Evolutionary conservation across 2,113 vertebrate species (phyloP).

Genomic region (Pseudorectes ferrugineus): DNA sequence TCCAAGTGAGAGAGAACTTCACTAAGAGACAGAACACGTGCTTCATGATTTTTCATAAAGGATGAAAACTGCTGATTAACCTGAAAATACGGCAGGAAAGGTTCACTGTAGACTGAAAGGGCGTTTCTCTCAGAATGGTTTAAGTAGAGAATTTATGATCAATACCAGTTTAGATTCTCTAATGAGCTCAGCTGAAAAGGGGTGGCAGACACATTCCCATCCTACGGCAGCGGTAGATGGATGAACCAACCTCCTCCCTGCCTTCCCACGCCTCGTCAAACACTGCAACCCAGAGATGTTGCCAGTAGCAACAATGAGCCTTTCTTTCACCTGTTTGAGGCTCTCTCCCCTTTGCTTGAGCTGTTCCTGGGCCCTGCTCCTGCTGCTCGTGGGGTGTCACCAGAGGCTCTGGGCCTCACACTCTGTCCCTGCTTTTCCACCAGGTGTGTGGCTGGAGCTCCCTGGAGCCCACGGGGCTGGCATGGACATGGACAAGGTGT

Average conservation of each 20-base stretch:
- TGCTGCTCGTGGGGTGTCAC: fast-evolving
- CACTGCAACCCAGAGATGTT: neutral
- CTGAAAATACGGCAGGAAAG: neutral
- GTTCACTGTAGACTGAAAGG: neutral
- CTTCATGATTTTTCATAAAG: neutral
- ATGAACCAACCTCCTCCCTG: conserved; percentile 13
- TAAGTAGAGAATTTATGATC: neutral
- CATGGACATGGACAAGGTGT: neutral
- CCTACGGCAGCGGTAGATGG: neutral
- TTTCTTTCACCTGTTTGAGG: neutral
- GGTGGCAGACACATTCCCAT: neutral
- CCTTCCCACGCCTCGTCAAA: neutral
- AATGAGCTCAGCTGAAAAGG: neutral
- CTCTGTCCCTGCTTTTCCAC: neutral
- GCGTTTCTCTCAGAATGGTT: neutral
- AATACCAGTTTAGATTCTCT: neutral
- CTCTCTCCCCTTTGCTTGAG: neutral
- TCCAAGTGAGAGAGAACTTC: neutral
- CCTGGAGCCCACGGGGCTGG: neutral
- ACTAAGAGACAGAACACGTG: neutral
- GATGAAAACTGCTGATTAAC: neutral
- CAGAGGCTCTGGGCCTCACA: neutral
- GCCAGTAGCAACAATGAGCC: neutral
- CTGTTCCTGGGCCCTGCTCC: neutral
- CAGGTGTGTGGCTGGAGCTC: neutral